Evolutionary conservation across 2,888 invertebrate species (phyloP).

Genomic region (Homarus gammarus): DNA sequence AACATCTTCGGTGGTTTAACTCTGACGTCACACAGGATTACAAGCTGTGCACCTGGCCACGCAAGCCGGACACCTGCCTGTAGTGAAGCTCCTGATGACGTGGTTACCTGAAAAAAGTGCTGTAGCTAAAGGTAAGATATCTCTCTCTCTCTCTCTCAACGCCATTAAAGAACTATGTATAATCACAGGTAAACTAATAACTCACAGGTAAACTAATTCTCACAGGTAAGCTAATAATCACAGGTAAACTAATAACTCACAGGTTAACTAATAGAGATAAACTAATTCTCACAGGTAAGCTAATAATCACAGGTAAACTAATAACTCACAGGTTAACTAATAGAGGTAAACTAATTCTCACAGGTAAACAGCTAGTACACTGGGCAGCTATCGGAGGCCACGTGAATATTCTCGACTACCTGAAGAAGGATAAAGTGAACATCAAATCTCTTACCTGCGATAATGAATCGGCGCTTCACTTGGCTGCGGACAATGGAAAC

Average conservation of each 20-base stretch:
- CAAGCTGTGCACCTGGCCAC: not conserved
- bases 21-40: not conserved
- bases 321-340: too few species aligned
- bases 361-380: not conserved
- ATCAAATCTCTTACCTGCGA: not conserved
- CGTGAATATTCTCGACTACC: not conserved
- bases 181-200: too few species aligned
- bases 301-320: too few species aligned
- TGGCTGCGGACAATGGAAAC: not conserved
- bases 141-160: not conserved
- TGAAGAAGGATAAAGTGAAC: not conserved
- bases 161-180: too few species aligned
- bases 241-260: too few species aligned
- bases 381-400: not conserved
- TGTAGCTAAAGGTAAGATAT: not conserved
- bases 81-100: not conserved
- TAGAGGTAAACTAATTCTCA: not conserved
- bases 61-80: not conserved
- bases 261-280: too few species aligned
- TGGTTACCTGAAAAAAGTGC: not conserved
- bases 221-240: too few species aligned
- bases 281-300: too few species aligned
- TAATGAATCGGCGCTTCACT: not conserved
- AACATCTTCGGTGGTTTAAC: too few species aligned
- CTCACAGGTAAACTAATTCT: too few species aligned